Evolutionary conservation across 1,140 invertebrate genomes (phyloP).

Genomic region (Sitobion miscanthi): DNA sequence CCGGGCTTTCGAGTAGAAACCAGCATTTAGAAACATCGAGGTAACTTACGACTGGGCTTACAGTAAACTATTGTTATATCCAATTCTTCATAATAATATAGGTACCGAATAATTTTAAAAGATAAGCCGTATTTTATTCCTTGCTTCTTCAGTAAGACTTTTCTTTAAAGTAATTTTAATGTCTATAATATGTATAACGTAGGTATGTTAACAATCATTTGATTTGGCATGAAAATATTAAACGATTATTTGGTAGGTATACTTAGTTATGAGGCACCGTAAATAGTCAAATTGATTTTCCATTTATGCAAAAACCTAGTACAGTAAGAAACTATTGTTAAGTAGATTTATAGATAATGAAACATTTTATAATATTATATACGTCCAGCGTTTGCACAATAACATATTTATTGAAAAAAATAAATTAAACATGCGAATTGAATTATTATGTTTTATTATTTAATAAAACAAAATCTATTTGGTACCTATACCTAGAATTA

Average conservation of each 20-base stretch:
- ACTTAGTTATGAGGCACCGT: too few relatives aligned
- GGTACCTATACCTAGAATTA: not conserved
- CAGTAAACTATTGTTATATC: not conserved
- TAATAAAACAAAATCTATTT: not conserved
- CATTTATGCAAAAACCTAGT: not conserved
- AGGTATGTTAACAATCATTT: not conserved
- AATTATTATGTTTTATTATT: slow-evolving; percentile 6
- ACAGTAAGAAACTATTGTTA: not conserved
- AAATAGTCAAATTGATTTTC: not conserved
- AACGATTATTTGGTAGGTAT: too few relatives aligned
- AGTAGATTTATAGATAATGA: not conserved
- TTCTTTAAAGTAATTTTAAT: not conserved
- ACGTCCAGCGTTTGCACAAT: not conserved
- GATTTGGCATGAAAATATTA: not conserved
- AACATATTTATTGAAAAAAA: too few relatives aligned
- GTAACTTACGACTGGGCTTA: not conserved
- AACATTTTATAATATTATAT: not conserved
- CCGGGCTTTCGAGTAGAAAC: slow-evolving; percentile 9
- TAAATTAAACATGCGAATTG: not conserved
- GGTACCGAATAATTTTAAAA: not conserved
- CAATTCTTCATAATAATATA: not conserved
- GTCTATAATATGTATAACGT: not conserved
- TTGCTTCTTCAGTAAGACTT: not conserved
- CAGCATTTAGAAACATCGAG: not conserved
- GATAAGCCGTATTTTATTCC: not conserved